Evolutionary conservation across 2,797 vertebrate genomes (phyloP).

Genomic region (Karalla daura): DNA sequence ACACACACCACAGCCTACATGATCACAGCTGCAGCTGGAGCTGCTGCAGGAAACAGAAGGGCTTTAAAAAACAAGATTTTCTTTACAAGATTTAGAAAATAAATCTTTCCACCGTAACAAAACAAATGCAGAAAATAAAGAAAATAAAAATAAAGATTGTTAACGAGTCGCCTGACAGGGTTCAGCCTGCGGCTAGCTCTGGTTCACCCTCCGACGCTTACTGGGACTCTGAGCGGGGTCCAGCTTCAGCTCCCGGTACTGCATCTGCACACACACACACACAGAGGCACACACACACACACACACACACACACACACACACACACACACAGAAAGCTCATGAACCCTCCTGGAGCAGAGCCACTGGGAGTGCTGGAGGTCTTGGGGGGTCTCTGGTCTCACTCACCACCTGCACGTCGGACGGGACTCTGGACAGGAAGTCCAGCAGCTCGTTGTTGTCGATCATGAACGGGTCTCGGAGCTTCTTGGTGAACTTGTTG

Average conservation of each 20-base stretch:
- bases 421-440: slow-evolving; percentile 95
- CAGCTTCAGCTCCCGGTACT: slow-evolving; percentile 90
- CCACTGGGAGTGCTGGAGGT: too few relatives aligned
- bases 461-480: slow-evolving; percentile 90
- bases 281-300: background rate
- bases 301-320: background rate
- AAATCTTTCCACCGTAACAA: slow-evolving; percentile 44
- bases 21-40: slow-evolving; percentile 4
- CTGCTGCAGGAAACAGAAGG: background rate
- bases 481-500: slow-evolving; percentile 98
- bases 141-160: slow-evolving; percentile 47
- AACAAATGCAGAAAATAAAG: slow-evolving; percentile 9
- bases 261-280: slow-evolving; percentile 84
- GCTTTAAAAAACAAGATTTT: slow-evolving; percentile 36
- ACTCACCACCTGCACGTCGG: slow-evolving; percentile 94
- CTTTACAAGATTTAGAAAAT: slow-evolving; percentile 60
- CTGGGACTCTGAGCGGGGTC: slow-evolving; percentile 89
- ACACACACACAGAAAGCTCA: slow-evolving; percentile 1
- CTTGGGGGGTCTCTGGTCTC: too few relatives aligned
- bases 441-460: slow-evolving; percentile 95
- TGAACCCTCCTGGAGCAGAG: background rate
- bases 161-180: slow-evolving; percentile 44
- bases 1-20: slow-evolving; percentile 17
- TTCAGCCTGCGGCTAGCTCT: slow-evolving; percentile 74
- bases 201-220: slow-evolving; percentile 89